These are phyloP conservation scores for Hypomecis punctinalis DNA, from an alignment of 2,888 invertebrate species.

Conservation along the genomic window DNA sequence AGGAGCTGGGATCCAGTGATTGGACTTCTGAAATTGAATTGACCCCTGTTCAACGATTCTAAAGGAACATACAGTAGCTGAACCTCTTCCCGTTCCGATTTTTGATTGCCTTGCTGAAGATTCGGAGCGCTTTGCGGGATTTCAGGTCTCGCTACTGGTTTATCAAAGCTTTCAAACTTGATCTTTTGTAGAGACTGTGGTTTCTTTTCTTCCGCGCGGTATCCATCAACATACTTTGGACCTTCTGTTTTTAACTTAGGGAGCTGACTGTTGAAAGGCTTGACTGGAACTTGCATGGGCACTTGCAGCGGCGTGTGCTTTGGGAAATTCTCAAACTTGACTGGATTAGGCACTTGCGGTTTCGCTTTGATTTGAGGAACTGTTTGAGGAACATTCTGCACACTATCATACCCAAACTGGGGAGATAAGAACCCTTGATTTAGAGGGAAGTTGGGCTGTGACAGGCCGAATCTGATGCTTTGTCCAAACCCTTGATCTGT, in stretches of 20 bases:
- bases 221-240: constrained; percentile 77
- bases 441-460: constrained; percentile 72
- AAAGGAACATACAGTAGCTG: constrained; percentile 93
- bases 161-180: constrained; percentile 69
- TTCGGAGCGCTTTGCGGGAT: constrained; percentile 47
- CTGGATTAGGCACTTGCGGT: constrained; percentile 48
- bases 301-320: constrained; percentile 45
- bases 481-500: constrained; percentile 77
- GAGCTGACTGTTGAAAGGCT: constrained; percentile 61
- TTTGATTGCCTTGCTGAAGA: constrained; percentile 46
- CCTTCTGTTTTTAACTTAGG: constrained; percentile 57
- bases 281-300: constrained; percentile 50
- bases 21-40: constrained; percentile 72
- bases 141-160: constrained; percentile 49
- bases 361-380: constrained; percentile 51
- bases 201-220: constrained; percentile 66
- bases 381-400: constrained; percentile 57
- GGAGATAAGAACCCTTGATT: constrained; percentile 74
- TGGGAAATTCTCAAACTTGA: constrained; percentile 64
- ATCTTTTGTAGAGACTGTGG: constrained; percentile 74
- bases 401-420: constrained; percentile 65
- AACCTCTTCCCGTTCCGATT: constrained; percentile 86
- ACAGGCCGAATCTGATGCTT: constrained; percentile 72
- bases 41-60: constrained; percentile 87
- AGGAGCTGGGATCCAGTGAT: constrained; percentile 58